Conservation (phyloP, 2,113 vertebrate species). For the Gambusia holbrooki region DNA sequence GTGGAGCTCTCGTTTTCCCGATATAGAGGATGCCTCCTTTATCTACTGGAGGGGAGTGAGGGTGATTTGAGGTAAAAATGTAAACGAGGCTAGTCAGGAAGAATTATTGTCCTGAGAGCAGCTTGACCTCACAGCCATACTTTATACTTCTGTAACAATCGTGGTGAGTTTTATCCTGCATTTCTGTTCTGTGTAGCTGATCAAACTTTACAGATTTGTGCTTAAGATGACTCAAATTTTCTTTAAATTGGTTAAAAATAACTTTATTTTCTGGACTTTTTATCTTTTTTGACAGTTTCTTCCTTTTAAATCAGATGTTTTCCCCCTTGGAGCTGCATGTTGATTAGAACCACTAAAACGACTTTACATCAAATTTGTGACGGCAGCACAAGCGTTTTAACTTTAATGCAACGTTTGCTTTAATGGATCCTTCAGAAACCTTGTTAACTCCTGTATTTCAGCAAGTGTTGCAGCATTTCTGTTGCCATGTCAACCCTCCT, state of each 20-base stretch:
- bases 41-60: constrained; percentile 24
- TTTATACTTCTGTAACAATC: constrained; percentile 26
- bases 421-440: neutral
- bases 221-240: neutral
- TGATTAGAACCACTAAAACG: neutral
- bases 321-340: neutral
- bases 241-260: too few species aligned
- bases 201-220: neutral
- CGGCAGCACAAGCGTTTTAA: neutral
- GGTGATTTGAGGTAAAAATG: constrained; percentile 64
- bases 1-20: constrained; percentile 19
- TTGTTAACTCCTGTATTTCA: constrained; percentile 1
- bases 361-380: neutral
- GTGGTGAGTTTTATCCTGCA: constrained; percentile 34
- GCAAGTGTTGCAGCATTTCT: constrained; percentile 25
- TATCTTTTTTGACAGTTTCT: too few species aligned
- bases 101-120: constrained; percentile 54
- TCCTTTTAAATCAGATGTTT: neutral
- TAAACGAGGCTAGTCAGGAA: constrained; percentile 53
- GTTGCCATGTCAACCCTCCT: constrained; percentile 39
- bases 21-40: constrained; percentile 32
- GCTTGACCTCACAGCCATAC: constrained; percentile 17
- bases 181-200: constrained; percentile 6
- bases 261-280: too few species aligned
- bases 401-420: neutral